Conservation (phyloP, 2,797 vertebrate genomes). For the Balearica regulorum region DNA sequence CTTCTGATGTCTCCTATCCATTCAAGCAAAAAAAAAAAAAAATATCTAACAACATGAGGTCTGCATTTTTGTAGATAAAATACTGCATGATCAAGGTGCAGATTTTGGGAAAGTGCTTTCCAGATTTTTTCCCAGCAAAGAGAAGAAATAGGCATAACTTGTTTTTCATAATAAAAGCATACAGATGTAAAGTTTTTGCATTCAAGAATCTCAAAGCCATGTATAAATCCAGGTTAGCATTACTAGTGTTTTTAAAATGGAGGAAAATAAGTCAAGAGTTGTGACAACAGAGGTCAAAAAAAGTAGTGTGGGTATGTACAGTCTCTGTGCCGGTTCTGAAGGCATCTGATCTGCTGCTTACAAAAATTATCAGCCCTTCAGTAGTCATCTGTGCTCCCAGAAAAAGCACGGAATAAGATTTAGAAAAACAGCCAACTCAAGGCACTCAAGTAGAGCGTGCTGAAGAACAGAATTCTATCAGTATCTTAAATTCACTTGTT, state of each 20-base stretch:
- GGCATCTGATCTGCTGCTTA: background rate
- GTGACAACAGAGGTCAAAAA: background rate
- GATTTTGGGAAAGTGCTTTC: background rate
- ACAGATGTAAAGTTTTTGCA: background rate
- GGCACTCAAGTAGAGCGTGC: background rate
- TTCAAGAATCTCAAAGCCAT: background rate
- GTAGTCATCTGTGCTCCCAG: background rate
- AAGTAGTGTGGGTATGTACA: fast-evolving
- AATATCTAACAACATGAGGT: background rate
- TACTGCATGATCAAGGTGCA: background rate
- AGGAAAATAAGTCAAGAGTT: background rate
- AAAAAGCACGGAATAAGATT: background rate
- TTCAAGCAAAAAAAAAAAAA: background rate
- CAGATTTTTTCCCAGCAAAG: background rate
- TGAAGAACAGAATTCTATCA: background rate
- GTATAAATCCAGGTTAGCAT: background rate
- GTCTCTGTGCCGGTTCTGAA: background rate
- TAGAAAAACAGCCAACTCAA: background rate
- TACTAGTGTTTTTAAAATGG: background rate
- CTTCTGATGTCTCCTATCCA: background rate
- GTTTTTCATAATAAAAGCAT: background rate
- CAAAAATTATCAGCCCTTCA: background rate
- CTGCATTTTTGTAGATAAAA: constrained; percentile 45
- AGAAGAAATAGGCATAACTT: background rate
- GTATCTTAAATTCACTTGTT: background rate